Conservation (phyloP, 1,140 invertebrate species). For the Drosophila simulans region DNA sequence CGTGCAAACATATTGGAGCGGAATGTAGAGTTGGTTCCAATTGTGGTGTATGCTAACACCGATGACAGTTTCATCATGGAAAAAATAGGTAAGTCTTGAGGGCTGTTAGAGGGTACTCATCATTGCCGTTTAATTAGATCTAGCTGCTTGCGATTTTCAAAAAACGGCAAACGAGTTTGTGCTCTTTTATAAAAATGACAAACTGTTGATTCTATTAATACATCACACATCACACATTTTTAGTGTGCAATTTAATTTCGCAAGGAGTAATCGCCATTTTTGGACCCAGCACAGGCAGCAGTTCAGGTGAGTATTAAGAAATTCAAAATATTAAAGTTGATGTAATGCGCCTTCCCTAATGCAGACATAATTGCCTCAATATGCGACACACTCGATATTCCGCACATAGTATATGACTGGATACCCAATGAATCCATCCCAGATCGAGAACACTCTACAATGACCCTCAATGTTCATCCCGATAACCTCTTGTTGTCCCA, state of each 20-base stretch:
- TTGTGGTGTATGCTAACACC: conserved; percentile 76
- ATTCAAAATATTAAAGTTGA: too few relatives aligned
- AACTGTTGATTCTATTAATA: too few relatives aligned
- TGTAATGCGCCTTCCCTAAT: neutral
- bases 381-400: conserved; percentile 89
- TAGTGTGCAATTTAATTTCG: conserved; percentile 86
- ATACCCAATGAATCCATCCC: conserved; percentile 87
- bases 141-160: too few relatives aligned
- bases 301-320: conserved; percentile 84
- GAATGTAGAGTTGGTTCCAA: conserved; percentile 78
- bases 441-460: conserved; percentile 85
- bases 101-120: too few relatives aligned
- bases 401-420: conserved; percentile 90
- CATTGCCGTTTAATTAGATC: too few relatives aligned
- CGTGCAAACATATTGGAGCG: conserved; percentile 84
- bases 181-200: too few relatives aligned
- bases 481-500: conserved; percentile 89
- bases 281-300: conserved; percentile 89
- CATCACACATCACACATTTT: neutral
- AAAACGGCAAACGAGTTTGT: too few relatives aligned
- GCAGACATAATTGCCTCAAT: conserved; percentile 89
- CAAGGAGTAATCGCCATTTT: conserved; percentile 92
- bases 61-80: conserved; percentile 85
- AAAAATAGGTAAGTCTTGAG: conserved; percentile 76
- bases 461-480: conserved; percentile 91